A percentile compares a stretch with the other conserved stretches of the same genome.
These are phyloP conservation scores for Micropterix aruncella DNA, from an alignment of 2,888 invertebrate genomes.

Conservation along the genomic window DNA sequence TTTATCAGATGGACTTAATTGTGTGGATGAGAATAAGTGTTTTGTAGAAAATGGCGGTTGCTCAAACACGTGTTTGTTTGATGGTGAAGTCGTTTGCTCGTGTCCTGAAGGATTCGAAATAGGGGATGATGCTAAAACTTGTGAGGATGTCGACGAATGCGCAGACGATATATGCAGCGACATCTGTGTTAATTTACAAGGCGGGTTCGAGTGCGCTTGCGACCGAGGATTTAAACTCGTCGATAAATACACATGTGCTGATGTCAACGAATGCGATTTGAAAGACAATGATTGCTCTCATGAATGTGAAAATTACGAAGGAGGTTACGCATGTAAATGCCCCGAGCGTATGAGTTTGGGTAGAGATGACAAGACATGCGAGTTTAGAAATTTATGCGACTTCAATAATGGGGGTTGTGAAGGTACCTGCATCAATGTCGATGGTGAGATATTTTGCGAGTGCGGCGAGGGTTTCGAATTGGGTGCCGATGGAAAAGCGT, in stretches of 20 bases:
- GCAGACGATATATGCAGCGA: conserved; percentile 18
- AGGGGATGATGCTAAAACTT: conserved; percentile 23
- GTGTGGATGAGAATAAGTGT: conserved; percentile 13
- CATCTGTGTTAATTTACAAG: conserved; percentile 18
- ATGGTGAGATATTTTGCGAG: conserved; percentile 22
- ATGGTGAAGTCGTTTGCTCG: conserved; percentile 19
- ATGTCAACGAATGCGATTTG: conserved; percentile 20
- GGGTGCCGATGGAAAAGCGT: conserved; percentile 26
- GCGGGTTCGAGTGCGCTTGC: conserved; percentile 22
- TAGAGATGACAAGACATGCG: conserved; percentile 25
- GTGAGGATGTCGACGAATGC: conserved; percentile 30
- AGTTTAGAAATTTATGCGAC: conserved; percentile 19
- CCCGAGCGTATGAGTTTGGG: conserved; percentile 31
- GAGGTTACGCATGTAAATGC: conserved; percentile 46
- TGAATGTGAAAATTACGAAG: conserved; percentile 43
- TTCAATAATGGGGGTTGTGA: conserved; percentile 13
- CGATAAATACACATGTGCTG: conserved; percentile 20
- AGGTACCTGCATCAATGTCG: conserved; percentile 21
- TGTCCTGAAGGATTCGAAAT: conserved; percentile 31
- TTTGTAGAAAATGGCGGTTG: background rate
- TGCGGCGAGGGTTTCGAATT: conserved; percentile 34
- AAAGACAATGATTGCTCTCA: conserved; percentile 25
- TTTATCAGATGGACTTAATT: conserved; percentile 13
- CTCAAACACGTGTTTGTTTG: background rate
- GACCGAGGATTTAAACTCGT: conserved; percentile 18